A percentile compares a stretch with the other conserved stretches of the same genome.
Conservation (phyloP, 2,888 invertebrate species). For the Acanthosepion lycidas region DNA sequence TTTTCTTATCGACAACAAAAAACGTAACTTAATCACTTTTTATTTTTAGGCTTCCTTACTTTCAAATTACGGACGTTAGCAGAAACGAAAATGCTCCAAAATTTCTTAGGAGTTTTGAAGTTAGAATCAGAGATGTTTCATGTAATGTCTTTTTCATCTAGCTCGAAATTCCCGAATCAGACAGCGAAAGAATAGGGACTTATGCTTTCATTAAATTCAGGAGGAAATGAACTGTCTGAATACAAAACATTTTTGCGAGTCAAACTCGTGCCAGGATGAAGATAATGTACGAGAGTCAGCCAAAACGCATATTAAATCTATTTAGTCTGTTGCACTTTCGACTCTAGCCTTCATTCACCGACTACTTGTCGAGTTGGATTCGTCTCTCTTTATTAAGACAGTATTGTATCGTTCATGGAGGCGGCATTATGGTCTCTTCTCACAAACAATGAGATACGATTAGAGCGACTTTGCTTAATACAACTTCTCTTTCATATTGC, state of each 20-base stretch:
- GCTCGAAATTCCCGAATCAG: background rate
- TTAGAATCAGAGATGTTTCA: too few species aligned
- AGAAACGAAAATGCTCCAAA: too few species aligned
- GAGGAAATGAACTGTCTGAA: background rate
- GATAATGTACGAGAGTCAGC: background rate
- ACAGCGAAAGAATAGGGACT: background rate
- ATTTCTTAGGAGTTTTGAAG: too few species aligned
- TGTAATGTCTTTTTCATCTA: too few species aligned
- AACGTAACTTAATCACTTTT: too few species aligned
- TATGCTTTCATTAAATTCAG: background rate
- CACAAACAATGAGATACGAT: background rate
- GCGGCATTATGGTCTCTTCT: background rate
- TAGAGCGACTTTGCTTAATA: background rate
- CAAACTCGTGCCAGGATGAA: background rate
- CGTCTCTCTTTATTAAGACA: background rate
- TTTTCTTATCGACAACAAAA: too few species aligned
- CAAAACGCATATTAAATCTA: background rate
- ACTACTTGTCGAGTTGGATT: background rate
- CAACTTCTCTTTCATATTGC: background rate
- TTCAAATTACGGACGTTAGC: too few species aligned
- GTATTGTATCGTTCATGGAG: background rate
- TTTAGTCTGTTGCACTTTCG: background rate
- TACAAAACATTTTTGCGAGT: background rate
- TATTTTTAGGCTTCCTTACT: too few species aligned
- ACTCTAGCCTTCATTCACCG: background rate